A percentile compares a stretch with the other conserved stretches of the same genome.
Evolutionary conservation across 2,113 vertebrate genomes (phyloP).

Genomic region (Eretmodus cyanostictus): DNA sequence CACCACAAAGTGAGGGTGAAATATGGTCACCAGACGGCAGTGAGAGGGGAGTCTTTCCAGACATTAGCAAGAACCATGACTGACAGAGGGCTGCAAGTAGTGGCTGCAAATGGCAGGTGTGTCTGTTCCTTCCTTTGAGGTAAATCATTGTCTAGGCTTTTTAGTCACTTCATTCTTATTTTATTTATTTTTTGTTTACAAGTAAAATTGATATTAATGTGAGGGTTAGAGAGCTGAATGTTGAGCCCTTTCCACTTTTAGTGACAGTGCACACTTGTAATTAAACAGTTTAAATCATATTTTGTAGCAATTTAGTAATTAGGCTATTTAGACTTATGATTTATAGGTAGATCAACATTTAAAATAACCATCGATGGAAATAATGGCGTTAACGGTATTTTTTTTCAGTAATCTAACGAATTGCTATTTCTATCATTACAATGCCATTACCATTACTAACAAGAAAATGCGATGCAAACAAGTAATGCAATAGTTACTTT

Average conservation of each 20-base stretch:
- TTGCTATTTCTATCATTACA: not conserved
- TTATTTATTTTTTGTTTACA: not conserved
- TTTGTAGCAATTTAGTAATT: not conserved
- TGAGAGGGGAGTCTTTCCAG: not conserved
- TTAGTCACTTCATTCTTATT: not conserved
- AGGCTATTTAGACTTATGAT: not conserved
- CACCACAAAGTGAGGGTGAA: rapidly evolving
- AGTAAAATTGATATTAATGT: not conserved
- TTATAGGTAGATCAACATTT: not conserved
- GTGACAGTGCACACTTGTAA: not conserved
- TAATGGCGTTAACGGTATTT: not conserved
- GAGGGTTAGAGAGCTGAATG: not conserved
- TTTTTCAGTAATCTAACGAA: not conserved
- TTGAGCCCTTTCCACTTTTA: not conserved
- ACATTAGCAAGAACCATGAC: not conserved
- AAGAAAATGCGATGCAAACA: not conserved
- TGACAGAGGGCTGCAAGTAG: not conserved
- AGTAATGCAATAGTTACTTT: not conserved
- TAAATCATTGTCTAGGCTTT: not conserved
- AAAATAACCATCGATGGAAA: not conserved
- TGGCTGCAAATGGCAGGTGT: not conserved
- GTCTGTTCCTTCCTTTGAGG: not conserved
- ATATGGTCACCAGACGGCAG: not conserved
- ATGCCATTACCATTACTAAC: not conserved
- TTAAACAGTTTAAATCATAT: not conserved